These are phyloP conservation scores for Amphipoea oculea DNA, from an alignment of 2,888 invertebrate species.

Conservation along the genomic window DNA sequence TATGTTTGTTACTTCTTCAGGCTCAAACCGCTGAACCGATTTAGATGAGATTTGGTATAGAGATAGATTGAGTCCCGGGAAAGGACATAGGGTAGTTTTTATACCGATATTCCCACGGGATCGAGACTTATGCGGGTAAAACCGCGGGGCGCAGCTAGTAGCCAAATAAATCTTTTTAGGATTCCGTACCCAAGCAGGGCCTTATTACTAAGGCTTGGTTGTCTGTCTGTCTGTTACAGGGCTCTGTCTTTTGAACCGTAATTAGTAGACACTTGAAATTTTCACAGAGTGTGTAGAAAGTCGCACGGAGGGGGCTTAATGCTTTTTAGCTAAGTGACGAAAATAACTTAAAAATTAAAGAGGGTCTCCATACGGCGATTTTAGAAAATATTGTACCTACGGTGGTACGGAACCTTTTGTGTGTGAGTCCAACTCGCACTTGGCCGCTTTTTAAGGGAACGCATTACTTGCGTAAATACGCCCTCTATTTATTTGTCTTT, in stretches of 20 bases:
- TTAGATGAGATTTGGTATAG: too few relatives aligned
- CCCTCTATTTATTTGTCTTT: conserved; percentile 51
- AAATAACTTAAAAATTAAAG: too few relatives aligned
- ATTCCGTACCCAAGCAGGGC: not conserved
- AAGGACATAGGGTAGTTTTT: too few relatives aligned
- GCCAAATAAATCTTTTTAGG: conserved; percentile 21
- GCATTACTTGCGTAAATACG: conserved; percentile 50
- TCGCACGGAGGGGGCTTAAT: too few relatives aligned
- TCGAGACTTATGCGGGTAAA: too few relatives aligned
- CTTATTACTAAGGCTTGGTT: not conserved
- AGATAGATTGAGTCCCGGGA: too few relatives aligned
- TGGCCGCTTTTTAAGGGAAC: conserved; percentile 26
- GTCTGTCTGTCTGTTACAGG: not conserved
- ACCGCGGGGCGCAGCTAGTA: not conserved
- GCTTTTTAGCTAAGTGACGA: too few relatives aligned
- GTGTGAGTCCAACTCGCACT: not conserved
- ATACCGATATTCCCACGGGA: too few relatives aligned
- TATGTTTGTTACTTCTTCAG: too few relatives aligned
- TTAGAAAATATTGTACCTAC: not conserved
- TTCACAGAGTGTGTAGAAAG: not conserved
- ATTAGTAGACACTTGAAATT: not conserved
- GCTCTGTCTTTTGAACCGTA: not conserved
- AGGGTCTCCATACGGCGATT: not conserved
- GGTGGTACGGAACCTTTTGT: not conserved
- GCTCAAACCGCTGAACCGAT: too few relatives aligned